Evolutionary conservation across 1,140 invertebrate genomes (phyloP).

Genomic region (Drosophila cardini): DNA sequence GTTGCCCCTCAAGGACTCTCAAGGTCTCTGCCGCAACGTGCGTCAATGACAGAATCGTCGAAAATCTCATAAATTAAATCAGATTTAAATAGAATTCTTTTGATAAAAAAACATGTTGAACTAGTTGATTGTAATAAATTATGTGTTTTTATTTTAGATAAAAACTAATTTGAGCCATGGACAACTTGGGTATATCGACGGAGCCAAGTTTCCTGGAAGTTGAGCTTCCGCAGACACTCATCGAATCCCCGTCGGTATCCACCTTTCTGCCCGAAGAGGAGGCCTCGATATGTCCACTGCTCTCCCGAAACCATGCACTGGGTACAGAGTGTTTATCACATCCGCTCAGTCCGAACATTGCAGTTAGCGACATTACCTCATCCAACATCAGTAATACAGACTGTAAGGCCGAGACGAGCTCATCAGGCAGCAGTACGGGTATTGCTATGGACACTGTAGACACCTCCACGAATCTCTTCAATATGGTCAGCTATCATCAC

Average conservation of each 20-base stretch:
- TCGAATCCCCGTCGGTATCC: conserved; percentile 72
- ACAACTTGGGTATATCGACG: conserved; percentile 68
- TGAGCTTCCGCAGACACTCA: conserved; percentile 63
- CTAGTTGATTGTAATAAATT: too few relatives aligned
- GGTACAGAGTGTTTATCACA: conserved; percentile 85
- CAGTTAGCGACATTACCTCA: conserved; percentile 71
- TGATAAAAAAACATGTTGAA: neutral
- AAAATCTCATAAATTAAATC: neutral
- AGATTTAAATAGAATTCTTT: neutral
- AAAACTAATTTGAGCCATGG: conserved; percentile 25
- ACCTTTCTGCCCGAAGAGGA: conserved; percentile 86
- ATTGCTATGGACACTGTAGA: conserved; percentile 82
- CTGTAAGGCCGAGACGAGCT: conserved; percentile 69
- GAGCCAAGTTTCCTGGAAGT: conserved; percentile 71
- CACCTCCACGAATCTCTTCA: conserved; percentile 85
- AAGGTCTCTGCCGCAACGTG: conserved; percentile 1
- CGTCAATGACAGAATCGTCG: neutral
- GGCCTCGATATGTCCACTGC: conserved; percentile 86
- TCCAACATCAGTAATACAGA: conserved; percentile 69
- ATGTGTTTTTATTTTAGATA: neutral
- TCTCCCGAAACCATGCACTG: conserved; percentile 84
- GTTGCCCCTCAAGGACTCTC: conserved; percentile 1
- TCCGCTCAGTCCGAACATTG: conserved; percentile 83
- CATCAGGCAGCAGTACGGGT: conserved; percentile 84
- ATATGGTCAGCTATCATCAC: conserved; percentile 85